phyloP scores from a whole-genome alignment of 2,888 invertebrate species.

The Oscheius onirici region DNA sequence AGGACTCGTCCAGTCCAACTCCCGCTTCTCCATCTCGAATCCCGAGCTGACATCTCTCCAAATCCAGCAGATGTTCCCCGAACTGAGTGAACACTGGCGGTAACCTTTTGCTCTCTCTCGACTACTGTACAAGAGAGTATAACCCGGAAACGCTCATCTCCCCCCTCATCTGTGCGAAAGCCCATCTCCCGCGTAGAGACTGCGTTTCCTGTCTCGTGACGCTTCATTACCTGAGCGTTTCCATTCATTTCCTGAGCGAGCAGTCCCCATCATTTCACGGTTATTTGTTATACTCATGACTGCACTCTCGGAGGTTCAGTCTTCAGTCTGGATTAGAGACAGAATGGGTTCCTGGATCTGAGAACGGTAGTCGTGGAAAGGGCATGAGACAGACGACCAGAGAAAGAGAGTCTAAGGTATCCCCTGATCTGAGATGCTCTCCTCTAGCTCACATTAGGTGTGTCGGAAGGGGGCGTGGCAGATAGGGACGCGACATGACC shows the following conservation, averaged over 20 bases:
- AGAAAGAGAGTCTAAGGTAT: conserved; percentile 8
- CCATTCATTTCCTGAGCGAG: neutral
- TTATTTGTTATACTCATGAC: neutral
- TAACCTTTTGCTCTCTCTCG: conserved; percentile 24
- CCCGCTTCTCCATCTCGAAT: conserved; percentile 64
- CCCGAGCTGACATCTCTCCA: conserved; percentile 65
- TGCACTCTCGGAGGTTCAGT: neutral
- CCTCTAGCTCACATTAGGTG: conserved; percentile 18
- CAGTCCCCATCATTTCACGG: neutral
- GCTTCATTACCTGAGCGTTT: conserved; percentile 32
- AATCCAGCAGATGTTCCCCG: conserved; percentile 66
- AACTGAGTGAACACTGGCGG: conserved; percentile 70
- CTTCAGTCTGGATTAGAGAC: neutral
- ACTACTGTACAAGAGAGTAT: neutral
- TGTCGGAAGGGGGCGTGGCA: conserved; percentile 15
- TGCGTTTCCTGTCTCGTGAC: conserved; percentile 28
- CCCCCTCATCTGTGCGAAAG: neutral
- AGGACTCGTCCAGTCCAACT: conserved; percentile 9
- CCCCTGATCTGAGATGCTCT: neutral
- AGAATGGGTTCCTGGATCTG: neutral
- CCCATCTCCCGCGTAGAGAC: neutral
- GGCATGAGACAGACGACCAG: neutral
- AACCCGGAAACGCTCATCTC: neutral
- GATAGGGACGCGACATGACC: neutral
- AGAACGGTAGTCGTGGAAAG: neutral